Evolutionary conservation across 2,888 invertebrate genomes (phyloP).

Genomic region (Phalangium opilio): DNA sequence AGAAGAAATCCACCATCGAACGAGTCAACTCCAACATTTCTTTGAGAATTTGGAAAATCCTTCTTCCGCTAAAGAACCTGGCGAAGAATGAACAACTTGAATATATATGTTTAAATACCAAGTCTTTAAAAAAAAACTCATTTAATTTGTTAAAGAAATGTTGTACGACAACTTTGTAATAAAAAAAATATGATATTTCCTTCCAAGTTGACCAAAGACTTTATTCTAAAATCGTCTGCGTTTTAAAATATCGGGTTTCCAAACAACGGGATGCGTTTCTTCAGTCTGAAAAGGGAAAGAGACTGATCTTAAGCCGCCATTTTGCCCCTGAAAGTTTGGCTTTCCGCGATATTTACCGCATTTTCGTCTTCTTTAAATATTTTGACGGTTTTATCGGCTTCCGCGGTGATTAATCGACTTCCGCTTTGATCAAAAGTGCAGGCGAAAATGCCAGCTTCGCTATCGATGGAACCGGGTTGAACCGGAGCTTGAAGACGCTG

Average conservation of each 20-base stretch:
- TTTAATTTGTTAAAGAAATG: no score
- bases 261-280: slow-evolving; percentile 82
- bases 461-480: slow-evolving; percentile 98
- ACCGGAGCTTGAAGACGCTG: slow-evolving; percentile 76
- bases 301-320: background rate
- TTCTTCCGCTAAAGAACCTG: no score
- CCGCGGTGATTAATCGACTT: slow-evolving; percentile 81
- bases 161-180: no score
- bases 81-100: no score
- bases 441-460: slow-evolving; percentile 93
- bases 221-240: slow-evolving; percentile 59
- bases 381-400: slow-evolving; percentile 98
- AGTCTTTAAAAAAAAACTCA: no score
- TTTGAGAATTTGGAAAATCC: no score
- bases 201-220: no score
- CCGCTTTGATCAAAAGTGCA: slow-evolving; percentile 92
- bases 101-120: no score
- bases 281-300: slow-evolving; percentile 9
- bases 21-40: no score
- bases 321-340: background rate
- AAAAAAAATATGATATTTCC: no score
- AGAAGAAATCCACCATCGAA: no score
- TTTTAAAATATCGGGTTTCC: slow-evolving; percentile 92
- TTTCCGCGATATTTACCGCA: slow-evolving; percentile 40
- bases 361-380: slow-evolving; percentile 94